Conservation (phyloP, 37 sponge, comb jelly and placozoan species). For the Cladorhizidae sp. region DNA sequence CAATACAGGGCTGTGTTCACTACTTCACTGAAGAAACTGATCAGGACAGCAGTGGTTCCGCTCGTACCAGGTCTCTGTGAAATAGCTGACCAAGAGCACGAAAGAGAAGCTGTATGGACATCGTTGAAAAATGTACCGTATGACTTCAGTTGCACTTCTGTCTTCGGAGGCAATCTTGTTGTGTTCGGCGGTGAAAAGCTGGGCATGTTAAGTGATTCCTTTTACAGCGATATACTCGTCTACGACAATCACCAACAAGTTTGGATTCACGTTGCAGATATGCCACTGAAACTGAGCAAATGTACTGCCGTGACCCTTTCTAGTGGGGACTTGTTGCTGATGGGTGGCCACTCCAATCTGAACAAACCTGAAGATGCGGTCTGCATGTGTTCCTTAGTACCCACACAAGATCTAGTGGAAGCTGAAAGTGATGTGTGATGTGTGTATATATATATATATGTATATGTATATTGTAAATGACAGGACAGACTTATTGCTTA, state of each 20-base stretch:
- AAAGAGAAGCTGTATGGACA: neutral
- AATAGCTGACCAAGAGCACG: neutral
- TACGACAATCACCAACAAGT: neutral
- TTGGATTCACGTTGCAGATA: neutral
- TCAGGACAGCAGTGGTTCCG: neutral
- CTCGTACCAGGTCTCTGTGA: neutral
- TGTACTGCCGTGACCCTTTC: neutral
- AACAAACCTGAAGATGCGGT: no score
- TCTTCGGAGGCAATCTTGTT: neutral
- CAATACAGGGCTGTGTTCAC: conserved; percentile 5
- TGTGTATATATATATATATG: no score
- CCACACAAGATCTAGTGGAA: no score
- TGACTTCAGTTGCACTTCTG: neutral
- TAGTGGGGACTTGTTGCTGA: conserved; percentile 3
- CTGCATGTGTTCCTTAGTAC: no score
- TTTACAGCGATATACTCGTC: neutral
- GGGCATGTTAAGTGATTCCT: no score
- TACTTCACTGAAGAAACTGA: conserved; percentile 2
- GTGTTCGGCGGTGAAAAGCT: conserved; percentile 3
- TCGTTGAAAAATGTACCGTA: neutral
- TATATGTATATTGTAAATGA: no score
- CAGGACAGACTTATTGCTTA: no score
- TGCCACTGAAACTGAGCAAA: neutral
- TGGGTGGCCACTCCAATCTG: no score
- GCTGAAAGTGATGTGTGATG: no score